These are phyloP conservation scores for Calycopis cecrops DNA, from an alignment of 1,140 invertebrate genomes.

Conservation along the genomic window DNA sequence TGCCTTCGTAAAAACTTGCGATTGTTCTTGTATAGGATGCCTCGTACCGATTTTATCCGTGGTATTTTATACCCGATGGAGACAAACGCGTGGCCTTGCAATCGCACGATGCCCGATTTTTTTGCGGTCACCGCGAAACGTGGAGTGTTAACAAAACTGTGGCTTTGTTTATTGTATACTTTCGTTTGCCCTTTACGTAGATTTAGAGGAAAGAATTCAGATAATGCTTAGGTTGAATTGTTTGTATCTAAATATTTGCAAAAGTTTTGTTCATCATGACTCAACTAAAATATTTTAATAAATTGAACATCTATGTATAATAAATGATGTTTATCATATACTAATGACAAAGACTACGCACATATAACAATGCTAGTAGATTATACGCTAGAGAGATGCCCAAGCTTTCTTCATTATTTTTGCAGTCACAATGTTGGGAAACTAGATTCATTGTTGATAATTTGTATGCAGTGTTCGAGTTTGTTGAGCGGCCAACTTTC, in stretches of 20 bases:
- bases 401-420: slow-evolving; percentile 47
- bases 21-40: slow-evolving; percentile 32
- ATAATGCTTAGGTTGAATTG: too few species aligned
- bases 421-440: slow-evolving; percentile 33
- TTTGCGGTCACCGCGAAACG: slow-evolving; percentile 54
- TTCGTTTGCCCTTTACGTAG: slow-evolving; percentile 10
- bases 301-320: too few species aligned
- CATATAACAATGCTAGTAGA: slow-evolving; percentile 7
- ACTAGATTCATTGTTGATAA: slow-evolving; percentile 51
- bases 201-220: too few species aligned
- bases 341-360: too few species aligned
- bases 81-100: slow-evolving; percentile 47
- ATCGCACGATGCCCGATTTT: slow-evolving; percentile 54
- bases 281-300: too few species aligned
- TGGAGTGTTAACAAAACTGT: slow-evolving; percentile 40
- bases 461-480: slow-evolving; percentile 58
- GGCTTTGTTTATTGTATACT: slow-evolving; percentile 18
- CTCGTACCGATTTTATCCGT: slow-evolving; percentile 1
- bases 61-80: slow-evolving; percentile 17
- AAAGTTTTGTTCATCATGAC: too few species aligned
- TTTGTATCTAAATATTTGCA: too few species aligned
- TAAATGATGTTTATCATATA: too few species aligned
- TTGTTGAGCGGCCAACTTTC: slow-evolving; percentile 51
- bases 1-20: slow-evolving; percentile 54
- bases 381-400: slow-evolving; percentile 15